Percentiles rank a stretch among this genome's conserved stretches.
Conservation (phyloP, 2,113 vertebrate genomes). For the Dunckerocampus dactyliophorus region DNA sequence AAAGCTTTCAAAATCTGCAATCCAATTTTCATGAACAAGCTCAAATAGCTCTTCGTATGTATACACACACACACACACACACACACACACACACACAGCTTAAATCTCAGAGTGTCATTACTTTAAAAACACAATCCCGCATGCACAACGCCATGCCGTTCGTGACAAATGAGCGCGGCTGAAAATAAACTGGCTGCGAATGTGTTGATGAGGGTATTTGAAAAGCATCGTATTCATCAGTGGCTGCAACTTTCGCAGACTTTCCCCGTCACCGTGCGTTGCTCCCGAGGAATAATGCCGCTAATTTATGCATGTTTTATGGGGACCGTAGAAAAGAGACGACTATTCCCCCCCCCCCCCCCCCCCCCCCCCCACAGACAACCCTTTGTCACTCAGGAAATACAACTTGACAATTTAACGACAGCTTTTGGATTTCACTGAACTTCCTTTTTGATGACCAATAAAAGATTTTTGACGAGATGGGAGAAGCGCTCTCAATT, state of each 20-base stretch:
- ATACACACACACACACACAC: neutral
- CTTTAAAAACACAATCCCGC: constrained; percentile 4
- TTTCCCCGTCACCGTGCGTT: neutral
- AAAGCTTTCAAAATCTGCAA: neutral
- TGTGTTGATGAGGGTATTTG: constrained; percentile 43
- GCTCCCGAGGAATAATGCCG: constrained; percentile 15
- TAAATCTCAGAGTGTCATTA: neutral
- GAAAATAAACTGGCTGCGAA: constrained; percentile 31
- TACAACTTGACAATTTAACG: no score
- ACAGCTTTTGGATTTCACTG: no score
- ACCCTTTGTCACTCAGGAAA: no score
- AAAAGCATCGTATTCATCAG: constrained; percentile 33
- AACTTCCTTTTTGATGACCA: no score
- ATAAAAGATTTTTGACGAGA: no score
- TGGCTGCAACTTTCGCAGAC: constrained; percentile 8
- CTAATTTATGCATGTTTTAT: constrained; percentile 16
- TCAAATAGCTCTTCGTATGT: neutral
- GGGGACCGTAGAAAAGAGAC: neutral
- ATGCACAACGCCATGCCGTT: constrained; percentile 15
- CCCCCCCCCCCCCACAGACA: no score
- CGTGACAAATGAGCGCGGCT: constrained; percentile 24
- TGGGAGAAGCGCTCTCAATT: no score
- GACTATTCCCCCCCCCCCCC: neutral
- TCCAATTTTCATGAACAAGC: neutral
- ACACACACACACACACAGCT: neutral